A percentile compares a stretch with the other conserved stretches of the same genome.
Conservation (phyloP, 2,797 vertebrate species). For the Bryconaethiops microstoma region DNA sequence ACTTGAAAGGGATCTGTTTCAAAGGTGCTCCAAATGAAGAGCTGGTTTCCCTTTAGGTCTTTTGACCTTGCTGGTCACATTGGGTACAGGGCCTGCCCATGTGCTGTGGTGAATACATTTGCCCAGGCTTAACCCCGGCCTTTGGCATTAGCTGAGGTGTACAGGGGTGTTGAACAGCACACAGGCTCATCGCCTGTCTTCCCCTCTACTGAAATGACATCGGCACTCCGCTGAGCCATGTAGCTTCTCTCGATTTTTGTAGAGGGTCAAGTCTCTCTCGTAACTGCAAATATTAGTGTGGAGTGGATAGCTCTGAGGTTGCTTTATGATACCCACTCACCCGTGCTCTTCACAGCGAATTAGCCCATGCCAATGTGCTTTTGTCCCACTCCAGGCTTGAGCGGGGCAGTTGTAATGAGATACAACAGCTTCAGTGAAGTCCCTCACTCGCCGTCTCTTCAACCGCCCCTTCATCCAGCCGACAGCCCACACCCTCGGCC, state of each 20-base stretch:
- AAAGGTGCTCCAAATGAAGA: conserved; percentile 36
- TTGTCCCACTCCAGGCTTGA: conserved; percentile 36
- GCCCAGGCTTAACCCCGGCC: conserved; percentile 20
- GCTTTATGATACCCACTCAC: conserved; percentile 18
- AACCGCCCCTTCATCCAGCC: conserved; percentile 29
- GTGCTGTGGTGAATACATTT: conserved; percentile 33
- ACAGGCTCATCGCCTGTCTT: not conserved
- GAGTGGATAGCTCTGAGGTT: conserved; percentile 41
- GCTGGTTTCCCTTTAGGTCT: conserved; percentile 42
- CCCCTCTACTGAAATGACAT: conserved; percentile 3
- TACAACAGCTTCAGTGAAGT: conserved; percentile 50
- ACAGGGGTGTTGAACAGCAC: not conserved
- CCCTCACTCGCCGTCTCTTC: conserved; percentile 35
- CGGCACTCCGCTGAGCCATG: not conserved
- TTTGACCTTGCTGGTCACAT: conserved; percentile 41
- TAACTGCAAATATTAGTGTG: not conserved
- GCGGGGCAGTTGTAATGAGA: conserved; percentile 37
- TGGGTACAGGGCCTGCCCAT: conserved; percentile 29
- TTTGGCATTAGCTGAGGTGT: conserved; percentile 18
- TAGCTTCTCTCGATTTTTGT: conserved; percentile 10
- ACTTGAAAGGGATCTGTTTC: conserved; percentile 37
- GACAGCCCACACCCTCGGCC: conserved; percentile 28
- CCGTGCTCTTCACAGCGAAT: conserved; percentile 30
- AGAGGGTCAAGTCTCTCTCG: conserved; percentile 18
- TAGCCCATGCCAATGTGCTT: conserved; percentile 36